Evolutionary conservation across 1,140 invertebrate genomes (phyloP), one percentile per base, ranked within the genome.

Genomic region (Diachasmimorpha longicaudata): DNA sequence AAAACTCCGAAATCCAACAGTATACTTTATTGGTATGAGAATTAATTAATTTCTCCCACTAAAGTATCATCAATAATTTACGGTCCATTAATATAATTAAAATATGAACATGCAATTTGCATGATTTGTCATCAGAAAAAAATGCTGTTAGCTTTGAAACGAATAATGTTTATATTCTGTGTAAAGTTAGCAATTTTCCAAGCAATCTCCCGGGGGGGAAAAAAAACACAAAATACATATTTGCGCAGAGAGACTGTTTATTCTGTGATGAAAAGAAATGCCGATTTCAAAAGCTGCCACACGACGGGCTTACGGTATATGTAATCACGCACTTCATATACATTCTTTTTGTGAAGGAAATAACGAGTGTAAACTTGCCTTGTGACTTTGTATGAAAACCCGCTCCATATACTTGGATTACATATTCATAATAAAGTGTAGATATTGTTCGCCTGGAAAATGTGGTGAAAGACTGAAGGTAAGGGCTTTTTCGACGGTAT

Each of bases 371-470:
- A 55, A 55, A 44, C 68, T 44, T 37, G 11, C 31, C 39, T 8
- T 1, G 44, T 55, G 48, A 55, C 48, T 55, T 55, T 55, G 48
- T 55, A 55, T 55, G n/a, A 55, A 55, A 55, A 55, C 48, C 48
- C 4, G 14, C 48, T 13, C 39, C 39, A 37, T 25, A 48, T 31
- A 63, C 37, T 46, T 19, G 19, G 13, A 16, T 68, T 23, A 55
- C 66, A 67, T 67, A 58, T 69, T 75, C 44, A 39, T 75, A 75
- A 75, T 75, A 44, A 75, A 75, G 66, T 69, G 73, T 31, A 16
- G 66, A 75, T 70, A 75, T 75, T 75, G 73, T 75, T 75, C 70
- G 63, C 46, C 73, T 68, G 66, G 73, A 75, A 69, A 75, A 75
- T 75, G 70, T 67, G 42, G 42, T 46, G 70, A 69, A 21, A 19